A percentile compares a stretch with the other conserved stretches of the same genome.
Evolutionary conservation across 2,113 vertebrate genomes (phyloP).

Genomic region (Morone chrysops): DNA sequence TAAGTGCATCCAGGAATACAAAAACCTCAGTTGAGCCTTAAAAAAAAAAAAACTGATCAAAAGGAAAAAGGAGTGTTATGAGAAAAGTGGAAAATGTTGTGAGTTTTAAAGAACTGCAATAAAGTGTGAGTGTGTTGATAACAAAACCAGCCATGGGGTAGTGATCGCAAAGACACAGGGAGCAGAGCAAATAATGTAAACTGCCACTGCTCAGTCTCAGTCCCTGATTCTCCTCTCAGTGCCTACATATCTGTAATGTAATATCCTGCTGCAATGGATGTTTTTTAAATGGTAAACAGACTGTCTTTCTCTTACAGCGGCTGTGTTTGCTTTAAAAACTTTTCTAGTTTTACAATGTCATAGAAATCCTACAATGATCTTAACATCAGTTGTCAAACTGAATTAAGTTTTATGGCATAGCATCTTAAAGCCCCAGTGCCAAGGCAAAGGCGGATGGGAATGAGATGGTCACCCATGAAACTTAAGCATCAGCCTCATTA

Average conservation of each 20-base stretch:
- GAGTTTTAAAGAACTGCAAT: conserved; percentile 31
- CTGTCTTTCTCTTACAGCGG: background rate
- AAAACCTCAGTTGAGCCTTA: conserved; percentile 25
- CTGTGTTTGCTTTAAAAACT: conserved; percentile 1
- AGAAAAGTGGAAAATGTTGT: conserved; percentile 20
- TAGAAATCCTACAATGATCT: background rate
- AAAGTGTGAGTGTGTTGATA: conserved; percentile 17
- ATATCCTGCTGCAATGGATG: background rate
- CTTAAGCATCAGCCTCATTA: conserved; percentile 14
- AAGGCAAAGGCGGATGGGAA: conserved; percentile 21
- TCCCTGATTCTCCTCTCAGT: conserved; percentile 20
- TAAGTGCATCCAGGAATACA: conserved; percentile 26
- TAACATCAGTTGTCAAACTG: background rate
- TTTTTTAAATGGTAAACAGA: background rate
- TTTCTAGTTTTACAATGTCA: background rate
- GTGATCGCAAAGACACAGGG: conserved; percentile 27
- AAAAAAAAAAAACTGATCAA: conserved; percentile 42
- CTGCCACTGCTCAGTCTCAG: conserved; percentile 9
- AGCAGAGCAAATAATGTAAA: conserved; percentile 27
- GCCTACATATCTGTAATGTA: background rate
- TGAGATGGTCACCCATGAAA: conserved; percentile 29
- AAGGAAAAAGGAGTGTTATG: conserved; percentile 19
- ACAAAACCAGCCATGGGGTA: conserved; percentile 15
- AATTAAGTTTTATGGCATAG: background rate
- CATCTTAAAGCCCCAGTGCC: background rate